Evolutionary conservation across 1,140 invertebrate species (phyloP).

Genomic region (Lepidotrigona ventralis): DNA sequence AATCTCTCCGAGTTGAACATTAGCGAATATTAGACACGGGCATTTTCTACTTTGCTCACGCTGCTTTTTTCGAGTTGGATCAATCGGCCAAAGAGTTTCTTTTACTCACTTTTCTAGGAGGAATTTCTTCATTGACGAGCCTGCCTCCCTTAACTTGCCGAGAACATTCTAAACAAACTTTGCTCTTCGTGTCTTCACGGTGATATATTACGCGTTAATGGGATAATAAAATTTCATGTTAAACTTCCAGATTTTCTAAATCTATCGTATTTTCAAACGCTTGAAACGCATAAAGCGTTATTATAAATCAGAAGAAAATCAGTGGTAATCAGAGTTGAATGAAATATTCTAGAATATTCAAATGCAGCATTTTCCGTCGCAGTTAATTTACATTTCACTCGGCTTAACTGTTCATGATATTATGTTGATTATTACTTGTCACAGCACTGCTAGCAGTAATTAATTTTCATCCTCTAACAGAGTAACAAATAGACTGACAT

Average conservation of each 20-base stretch:
- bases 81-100: neutral
- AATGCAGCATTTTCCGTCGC: neutral
- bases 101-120: neutral
- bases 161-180: no score
- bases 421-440: no score
- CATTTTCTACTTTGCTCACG: neutral
- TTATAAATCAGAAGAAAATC: no score
- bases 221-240: no score
- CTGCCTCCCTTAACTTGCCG: no score
- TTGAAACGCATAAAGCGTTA: no score
- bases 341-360: neutral
- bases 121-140: neutral
- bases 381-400: neutral
- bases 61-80: neutral
- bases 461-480: neutral
- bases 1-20: neutral
- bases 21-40: neutral
- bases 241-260: no score
- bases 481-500: neutral
- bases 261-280: no score
- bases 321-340: neutral
- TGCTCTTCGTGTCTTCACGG: no score
- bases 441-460: fast-evolving
- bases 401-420: neutral
- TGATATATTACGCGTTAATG: no score